Base-by-base conservation (phyloP, 2,113 vertebrate species). In the Catagonus wagneri region DNA sequence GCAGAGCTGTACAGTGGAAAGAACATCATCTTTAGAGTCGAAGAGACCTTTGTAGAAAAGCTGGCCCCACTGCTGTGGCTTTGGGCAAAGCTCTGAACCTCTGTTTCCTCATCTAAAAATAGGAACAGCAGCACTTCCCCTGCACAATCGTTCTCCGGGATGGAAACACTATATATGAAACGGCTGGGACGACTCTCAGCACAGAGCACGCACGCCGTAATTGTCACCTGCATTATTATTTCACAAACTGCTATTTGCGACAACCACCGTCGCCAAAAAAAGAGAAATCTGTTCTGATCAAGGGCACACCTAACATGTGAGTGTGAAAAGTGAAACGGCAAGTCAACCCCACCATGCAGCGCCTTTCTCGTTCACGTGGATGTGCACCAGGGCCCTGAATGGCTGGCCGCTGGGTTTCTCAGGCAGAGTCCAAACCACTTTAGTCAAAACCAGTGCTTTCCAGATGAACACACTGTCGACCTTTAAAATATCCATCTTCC, bases 101-200 rank as follows among this genome's bases (percentile, higher is more conserved):
- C 81, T 95, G 63, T 83, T 80, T 97, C 94, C 81, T 93, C 56
- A 58, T 66, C 95, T 96, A 94, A 96, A 96, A 97, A 94, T 83
- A 95, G 89, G 65, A 22, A 7, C 1, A 22, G 60, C 3, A 22
- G 74, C 34, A 32, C n/a, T n/a, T 7, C 39, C 69, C 75, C n/a
- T 16, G 3, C 75, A 95, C 58, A 8, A n/a, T n/a, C 83, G 60
- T 34, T 54, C 44, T 2, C 61, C 56, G 32, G 76, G 44, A 68
- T 9, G 20, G 78, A 85, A 65, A 75, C 84, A 34, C 39, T 15
- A 9, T 1, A 2, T 1, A 0, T 0, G 13, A 29, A 65, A 39
- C 72, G 39, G 54, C 32, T 22, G 1, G 25, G 9, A 3, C 2
- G 0, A 69, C 50, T 44, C 83, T 15, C 2, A 3, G 63, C 14